These are phyloP conservation scores for Protodeltote pygarga DNA, from an alignment of 2,888 invertebrate species.

Conservation along the genomic window DNA sequence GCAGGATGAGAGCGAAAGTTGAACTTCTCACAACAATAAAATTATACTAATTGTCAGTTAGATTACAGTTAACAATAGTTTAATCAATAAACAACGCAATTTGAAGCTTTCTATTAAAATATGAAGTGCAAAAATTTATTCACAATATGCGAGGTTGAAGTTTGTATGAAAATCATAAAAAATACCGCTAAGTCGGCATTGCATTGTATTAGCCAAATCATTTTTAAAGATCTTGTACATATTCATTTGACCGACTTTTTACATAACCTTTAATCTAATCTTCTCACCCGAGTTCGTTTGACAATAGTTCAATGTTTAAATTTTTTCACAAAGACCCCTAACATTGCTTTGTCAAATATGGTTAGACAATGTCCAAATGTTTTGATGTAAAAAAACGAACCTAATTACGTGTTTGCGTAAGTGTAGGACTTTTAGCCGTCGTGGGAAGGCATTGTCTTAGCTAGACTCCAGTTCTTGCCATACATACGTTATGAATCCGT, in stretches of 20 bases:
- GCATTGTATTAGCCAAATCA: conserved; percentile 43
- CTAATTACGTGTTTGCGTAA: conserved; percentile 80
- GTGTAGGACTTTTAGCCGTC: conserved; percentile 56
- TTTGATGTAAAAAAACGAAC: conserved; percentile 61
- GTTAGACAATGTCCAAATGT: conserved; percentile 70
- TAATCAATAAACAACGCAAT: conserved; percentile 30
- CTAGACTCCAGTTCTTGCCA: conserved; percentile 57
- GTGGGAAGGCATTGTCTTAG: conserved; percentile 65
- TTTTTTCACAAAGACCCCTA: conserved; percentile 58
- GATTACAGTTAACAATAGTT: conserved; percentile 28
- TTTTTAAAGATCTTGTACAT: conserved; percentile 46
- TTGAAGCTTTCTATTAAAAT: conserved; percentile 33
- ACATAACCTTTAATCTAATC: conserved; percentile 50
- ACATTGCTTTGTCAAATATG: conserved; percentile 68
- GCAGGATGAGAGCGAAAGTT: conserved; percentile 41
- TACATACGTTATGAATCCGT: conserved; percentile 63
- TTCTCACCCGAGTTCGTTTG: conserved; percentile 48
- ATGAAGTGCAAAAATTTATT: conserved; percentile 18
- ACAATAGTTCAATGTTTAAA: conserved; percentile 58
- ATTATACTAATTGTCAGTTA: conserved; percentile 41
- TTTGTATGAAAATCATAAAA: conserved; percentile 28
- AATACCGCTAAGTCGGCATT: conserved; percentile 41
- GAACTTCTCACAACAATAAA: conserved; percentile 41
- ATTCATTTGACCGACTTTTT: conserved; percentile 52
- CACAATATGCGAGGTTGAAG: conserved; percentile 26